Conservation (phyloP, 2,797 vertebrate species). For the Coendou prehensilis region DNA sequence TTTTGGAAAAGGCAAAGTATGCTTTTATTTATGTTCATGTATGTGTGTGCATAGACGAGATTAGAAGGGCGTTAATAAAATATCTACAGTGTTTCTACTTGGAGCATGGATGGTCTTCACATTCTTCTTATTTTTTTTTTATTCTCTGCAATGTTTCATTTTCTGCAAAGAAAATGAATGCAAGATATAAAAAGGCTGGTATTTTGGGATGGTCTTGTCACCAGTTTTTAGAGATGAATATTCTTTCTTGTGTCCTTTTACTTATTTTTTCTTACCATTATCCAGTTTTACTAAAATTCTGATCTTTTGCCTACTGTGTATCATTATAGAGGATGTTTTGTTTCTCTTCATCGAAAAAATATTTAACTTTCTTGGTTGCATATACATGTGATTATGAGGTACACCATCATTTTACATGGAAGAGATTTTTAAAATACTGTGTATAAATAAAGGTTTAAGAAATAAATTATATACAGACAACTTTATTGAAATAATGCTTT, state of each 20-base stretch:
- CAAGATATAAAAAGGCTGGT: neutral
- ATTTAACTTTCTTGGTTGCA: slow-evolving; percentile 50
- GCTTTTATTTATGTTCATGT: slow-evolving; percentile 63
- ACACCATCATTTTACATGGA: neutral
- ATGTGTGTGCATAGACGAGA: slow-evolving; percentile 48
- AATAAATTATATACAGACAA: slow-evolving; percentile 7
- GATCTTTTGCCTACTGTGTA: neutral
- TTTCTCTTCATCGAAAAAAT: slow-evolving; percentile 29
- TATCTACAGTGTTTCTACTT: neutral
- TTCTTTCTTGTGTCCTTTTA: neutral
- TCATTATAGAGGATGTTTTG: neutral
- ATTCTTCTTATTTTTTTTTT: neutral
- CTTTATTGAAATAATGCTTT: slow-evolving; percentile 4
- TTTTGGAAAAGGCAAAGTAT: slow-evolving; percentile 63
- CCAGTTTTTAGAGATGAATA: slow-evolving; percentile 29
- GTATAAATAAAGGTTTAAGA: slow-evolving; percentile 42
- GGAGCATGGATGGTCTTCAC: neutral
- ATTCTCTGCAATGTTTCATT: slow-evolving; percentile 35
- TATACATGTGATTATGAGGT: neutral
- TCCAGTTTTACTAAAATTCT: slow-evolving; percentile 44
- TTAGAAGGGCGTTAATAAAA: slow-evolving; percentile 22
- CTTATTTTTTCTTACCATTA: neutral
- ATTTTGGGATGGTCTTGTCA: slow-evolving; percentile 29
- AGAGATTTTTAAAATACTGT: neutral
- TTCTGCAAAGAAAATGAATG: slow-evolving; percentile 52